phyloP scores from a whole-genome alignment of 2,888 invertebrate genomes.

The Cerastis rubricosa region DNA sequence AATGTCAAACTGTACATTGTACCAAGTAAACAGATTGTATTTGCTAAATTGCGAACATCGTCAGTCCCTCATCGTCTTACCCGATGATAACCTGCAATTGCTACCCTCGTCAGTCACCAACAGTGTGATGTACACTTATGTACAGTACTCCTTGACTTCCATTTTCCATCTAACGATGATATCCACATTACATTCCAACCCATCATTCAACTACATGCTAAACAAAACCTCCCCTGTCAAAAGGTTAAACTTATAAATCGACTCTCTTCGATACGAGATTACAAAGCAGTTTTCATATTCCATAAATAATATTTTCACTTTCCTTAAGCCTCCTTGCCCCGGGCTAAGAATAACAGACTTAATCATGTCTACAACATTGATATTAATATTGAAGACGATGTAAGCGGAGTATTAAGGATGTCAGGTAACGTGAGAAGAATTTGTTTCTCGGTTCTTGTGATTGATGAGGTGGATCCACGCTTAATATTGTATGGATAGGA shows the following conservation, averaged over 20 bases:
- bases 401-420: conserved; percentile 49
- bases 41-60: not conserved
- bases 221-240: conserved; percentile 3
- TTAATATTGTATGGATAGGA: conserved; percentile 12
- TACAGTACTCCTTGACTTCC: not conserved
- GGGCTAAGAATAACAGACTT: conserved; percentile 45
- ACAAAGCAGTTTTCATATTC: conserved; percentile 18
- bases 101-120: not conserved
- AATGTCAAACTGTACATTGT: not conserved
- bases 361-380: conserved; percentile 47
- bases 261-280: not conserved
- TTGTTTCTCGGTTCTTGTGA: conserved; percentile 42
- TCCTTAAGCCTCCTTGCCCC: conserved; percentile 22
- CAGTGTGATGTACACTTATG: not conserved
- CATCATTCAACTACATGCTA: not conserved
- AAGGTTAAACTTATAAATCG: conserved; percentile 24
- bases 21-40: not conserved
- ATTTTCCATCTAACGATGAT: not conserved
- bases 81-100: not conserved
- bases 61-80: not conserved
- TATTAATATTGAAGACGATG: conserved; percentile 49
- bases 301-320: conserved; percentile 25
- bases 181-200: conserved; percentile 21
- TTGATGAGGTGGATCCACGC: conserved; percentile 43
- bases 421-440: conserved; percentile 52